Evolutionary conservation across 2,113 vertebrate species (phyloP), one percentile per base, ranked within the genome.

Genomic region (Rhinopomastus cyanomelas): DNA sequence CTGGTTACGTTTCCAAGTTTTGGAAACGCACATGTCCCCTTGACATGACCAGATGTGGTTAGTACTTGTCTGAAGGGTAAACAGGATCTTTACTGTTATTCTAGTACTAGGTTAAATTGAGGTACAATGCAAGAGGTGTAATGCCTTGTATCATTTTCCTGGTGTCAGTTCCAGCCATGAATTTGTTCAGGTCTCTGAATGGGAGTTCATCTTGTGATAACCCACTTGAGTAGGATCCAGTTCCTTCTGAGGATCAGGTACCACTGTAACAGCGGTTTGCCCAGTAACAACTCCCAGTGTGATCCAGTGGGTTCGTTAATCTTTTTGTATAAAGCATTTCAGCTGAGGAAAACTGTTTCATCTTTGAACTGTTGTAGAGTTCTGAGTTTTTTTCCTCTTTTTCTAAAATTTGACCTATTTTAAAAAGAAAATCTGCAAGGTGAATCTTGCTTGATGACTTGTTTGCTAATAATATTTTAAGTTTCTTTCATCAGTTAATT

Each of bases 401-500:
- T 19, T 44, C 37, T 25, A 17, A 44, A 60, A 9, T 60, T 55
- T 87, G 61, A 61, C 59, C 46, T 91, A 34, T 57, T 73, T 51
- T 66, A 66, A 62, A 62, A 44, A 44, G 14, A 44, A 49, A 93
- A 64, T 87, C 77, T 79, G 11, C 60, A 62, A 81, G 68, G 85
- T 76, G 30, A 94, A 52, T 53, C 39, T 77, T 64, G 55, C 62
- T 92, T 90, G 71, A 94, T 94, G 96, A 93, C 86, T 93, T 92
- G 66, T 66, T 92, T 94, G 69, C 51, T 89, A 90, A 94, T 95
- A 87, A 90, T 91, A 26, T 94, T 94, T 95, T 84, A 74, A 95
- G 95, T 96, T 81, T 72, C 49, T 87, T 80, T 95, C 76, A 75
- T 94, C 87, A 86, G 51, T 79, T 88, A 95, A 92, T 87, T 96